Conservation (phyloP, 1,140 invertebrate species). For the Drosophila rhopaloa region DNA sequence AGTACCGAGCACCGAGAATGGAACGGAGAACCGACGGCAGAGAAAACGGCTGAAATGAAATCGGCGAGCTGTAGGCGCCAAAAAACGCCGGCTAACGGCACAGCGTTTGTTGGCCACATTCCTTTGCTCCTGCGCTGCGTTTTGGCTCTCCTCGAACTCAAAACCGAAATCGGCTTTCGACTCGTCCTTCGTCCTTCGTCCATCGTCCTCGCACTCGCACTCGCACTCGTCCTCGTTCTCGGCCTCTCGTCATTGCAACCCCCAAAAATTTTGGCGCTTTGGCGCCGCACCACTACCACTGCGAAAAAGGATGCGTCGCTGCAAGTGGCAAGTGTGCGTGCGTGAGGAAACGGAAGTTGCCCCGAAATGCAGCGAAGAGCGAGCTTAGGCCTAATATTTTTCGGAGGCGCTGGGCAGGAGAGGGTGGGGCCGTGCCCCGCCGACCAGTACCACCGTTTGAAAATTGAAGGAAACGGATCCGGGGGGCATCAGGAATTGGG, state of each 20-base stretch:
- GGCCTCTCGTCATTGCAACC: slow-evolving; percentile 57
- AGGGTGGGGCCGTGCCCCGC: neutral
- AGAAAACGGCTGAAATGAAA: slow-evolving; percentile 20
- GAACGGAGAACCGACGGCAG: slow-evolving; percentile 17
- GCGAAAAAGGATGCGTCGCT: slow-evolving; percentile 23
- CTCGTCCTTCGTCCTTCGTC: slow-evolving; percentile 16
- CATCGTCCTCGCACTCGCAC: slow-evolving; percentile 23
- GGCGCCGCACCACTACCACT: slow-evolving; percentile 16
- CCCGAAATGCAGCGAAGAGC: slow-evolving; percentile 37
- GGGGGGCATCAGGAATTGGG: neutral
- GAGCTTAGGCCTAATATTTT: slow-evolving; percentile 44
- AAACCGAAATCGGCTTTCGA: slow-evolving; percentile 2
- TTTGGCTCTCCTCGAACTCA: slow-evolving; percentile 19
- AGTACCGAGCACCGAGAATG: slow-evolving; percentile 6
- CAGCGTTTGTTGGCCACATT: slow-evolving; percentile 45
- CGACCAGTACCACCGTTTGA: slow-evolving; percentile 17
- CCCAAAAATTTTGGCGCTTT: slow-evolving; percentile 59
- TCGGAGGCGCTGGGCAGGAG: slow-evolving; percentile 10
- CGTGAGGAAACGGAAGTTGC: slow-evolving; percentile 57
- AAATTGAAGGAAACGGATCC: neutral
- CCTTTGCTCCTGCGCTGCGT: slow-evolving; percentile 71
- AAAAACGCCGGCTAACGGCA: slow-evolving; percentile 57
- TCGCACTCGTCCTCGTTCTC: slow-evolving; percentile 33
- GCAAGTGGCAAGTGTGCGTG: slow-evolving; percentile 44
- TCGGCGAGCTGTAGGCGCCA: slow-evolving; percentile 46